phyloP scores from a whole-genome alignment of 2,888 invertebrate species.

The Kryphioiulus occultus region DNA sequence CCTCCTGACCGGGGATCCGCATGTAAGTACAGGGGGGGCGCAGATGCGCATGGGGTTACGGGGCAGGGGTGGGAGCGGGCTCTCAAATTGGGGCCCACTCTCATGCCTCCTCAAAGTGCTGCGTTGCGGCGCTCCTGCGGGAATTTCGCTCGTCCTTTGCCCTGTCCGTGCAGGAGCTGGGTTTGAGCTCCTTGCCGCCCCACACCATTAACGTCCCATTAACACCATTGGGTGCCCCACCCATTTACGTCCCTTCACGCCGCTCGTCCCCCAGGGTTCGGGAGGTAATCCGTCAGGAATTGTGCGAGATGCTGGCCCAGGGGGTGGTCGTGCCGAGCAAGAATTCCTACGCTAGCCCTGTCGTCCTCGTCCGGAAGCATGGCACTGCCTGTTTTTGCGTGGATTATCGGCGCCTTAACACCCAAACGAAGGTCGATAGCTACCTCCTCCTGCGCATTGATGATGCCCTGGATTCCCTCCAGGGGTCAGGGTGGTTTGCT shows the following conservation, averaged over 20 bases:
- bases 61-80: too few relatives aligned
- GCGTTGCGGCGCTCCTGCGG: too few relatives aligned
- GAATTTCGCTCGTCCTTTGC: neutral
- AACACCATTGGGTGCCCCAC: neutral
- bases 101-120: too few relatives aligned
- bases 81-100: too few relatives aligned
- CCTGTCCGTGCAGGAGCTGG: neutral
- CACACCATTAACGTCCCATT: neutral
- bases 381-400: neutral
- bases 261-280: neutral
- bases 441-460: neutral
- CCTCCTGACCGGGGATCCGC: too few relatives aligned
- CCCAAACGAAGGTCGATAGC: neutral
- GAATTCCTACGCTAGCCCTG: neutral
- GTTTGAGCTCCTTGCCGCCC: neutral
- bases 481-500: neutral
- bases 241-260: neutral
- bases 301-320: too few relatives aligned
- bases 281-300: neutral
- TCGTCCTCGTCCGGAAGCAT: neutral
- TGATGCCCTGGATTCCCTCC: neutral
- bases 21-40: too few relatives aligned
- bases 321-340: neutral
- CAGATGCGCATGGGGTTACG: too few relatives aligned
- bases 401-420: neutral